phyloP scores from a whole-genome alignment of 2,797 vertebrate species.

The Mormyrops boulengeri region DNA sequence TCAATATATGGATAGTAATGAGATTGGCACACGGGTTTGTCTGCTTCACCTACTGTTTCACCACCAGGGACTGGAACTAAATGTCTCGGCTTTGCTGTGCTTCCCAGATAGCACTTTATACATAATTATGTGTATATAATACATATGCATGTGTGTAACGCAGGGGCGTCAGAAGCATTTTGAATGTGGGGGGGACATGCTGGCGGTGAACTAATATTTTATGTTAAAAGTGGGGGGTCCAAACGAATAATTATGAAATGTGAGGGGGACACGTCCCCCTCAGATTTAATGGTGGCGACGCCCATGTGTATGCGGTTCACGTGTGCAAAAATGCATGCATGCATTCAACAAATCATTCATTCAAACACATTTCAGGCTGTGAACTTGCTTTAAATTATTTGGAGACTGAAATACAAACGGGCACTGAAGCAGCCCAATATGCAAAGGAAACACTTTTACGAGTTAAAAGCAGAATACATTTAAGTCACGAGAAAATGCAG shows the following conservation, averaged over 20 bases:
- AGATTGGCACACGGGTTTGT: neutral
- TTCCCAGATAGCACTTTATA: neutral
- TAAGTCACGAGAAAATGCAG: neutral
- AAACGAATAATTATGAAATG: no score
- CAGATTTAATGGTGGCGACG: no score
- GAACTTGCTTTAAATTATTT: neutral
- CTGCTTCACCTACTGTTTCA: neutral
- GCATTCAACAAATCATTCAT: neutral
- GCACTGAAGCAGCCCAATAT: neutral
- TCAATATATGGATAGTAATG: neutral
- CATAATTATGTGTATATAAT: neutral
- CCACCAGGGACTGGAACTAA: neutral
- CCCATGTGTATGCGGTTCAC: neutral
- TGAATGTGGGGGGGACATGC: no score
- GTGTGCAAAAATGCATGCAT: neutral
- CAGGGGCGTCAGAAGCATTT: no score
- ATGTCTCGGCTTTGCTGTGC: neutral
- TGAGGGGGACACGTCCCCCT: no score
- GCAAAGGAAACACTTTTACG: neutral
- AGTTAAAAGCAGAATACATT: neutral
- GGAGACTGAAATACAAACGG: neutral
- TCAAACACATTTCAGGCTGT: neutral
- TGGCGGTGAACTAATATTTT: no score
- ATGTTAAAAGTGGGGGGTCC: no score
- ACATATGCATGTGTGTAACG: neutral